Base-by-base conservation (phyloP, 2,888 invertebrate genomes). In the Mimumesa dahlbomi region DNA sequence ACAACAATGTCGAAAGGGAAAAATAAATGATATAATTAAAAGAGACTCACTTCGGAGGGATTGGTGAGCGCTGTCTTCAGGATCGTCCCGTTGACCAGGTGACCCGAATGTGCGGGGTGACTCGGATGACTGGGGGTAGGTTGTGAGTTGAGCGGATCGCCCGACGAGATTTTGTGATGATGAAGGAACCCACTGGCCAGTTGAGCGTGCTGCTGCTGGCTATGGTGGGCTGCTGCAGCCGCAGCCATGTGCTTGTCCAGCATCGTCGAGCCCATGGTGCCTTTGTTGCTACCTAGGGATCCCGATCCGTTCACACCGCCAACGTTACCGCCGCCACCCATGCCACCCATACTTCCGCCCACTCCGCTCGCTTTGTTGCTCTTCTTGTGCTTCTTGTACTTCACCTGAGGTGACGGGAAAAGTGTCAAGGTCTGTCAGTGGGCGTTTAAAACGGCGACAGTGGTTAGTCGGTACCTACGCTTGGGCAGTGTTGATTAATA, bases 371-470 rank as follows among this genome's bases (percentile, higher is more conserved):
- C 92, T 87, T 93, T 94, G 82, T 91, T 92, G 75, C 93, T 93
- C 90, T 97, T 96, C 93, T 97, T 97, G 92, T 98, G 97, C 91
- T 98, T 98, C 91, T 97, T 98, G 91, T 98, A 98, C 92, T 98
- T 98, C 53, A 98, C 97, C 93, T 93, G 84, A 1, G 11, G 52
- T 9, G 25, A n/a, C n/a, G 25, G 5, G 29, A 25, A 49, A 43
- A 18, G 22, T 9, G 25, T n/a, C 42, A 31, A 52, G 38, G 25
- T 40, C 48, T 34, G 9, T 59, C 18, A 42, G 9, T 29, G 13
- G 19, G n/a, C 38, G 38, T 36, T 34, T 36, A n/a, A n/a, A 29
- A 25, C 14, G 7, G 14, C 21, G 2, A 9, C 14, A 25, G 7
- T 46, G 25, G 2, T 11, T 18, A 29, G n/a, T n/a, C n/a, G n/a